Conservation (phyloP, 2,888 invertebrate species). For the Ophioninae sp. region DNA sequence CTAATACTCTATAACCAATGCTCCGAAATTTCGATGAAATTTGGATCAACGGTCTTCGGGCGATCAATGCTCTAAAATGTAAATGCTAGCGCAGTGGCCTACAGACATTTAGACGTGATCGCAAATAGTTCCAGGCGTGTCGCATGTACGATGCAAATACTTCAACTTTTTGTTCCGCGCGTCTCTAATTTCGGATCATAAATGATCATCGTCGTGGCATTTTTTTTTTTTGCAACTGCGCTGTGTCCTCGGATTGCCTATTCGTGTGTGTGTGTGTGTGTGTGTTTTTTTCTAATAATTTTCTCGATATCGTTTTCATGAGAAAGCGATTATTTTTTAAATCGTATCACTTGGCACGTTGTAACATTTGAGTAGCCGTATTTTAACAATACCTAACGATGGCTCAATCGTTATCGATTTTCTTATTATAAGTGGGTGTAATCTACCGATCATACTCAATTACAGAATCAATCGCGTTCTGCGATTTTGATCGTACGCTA, state of each 20-base stretch:
- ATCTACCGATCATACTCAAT: constrained; percentile 45
- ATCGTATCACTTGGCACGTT: constrained; percentile 75
- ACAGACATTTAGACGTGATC: constrained; percentile 54
- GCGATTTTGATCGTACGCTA: constrained; percentile 20
- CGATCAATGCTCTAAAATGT: constrained; percentile 36
- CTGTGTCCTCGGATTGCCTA: constrained; percentile 11
- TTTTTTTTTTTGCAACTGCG: not conserved
- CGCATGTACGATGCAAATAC: constrained; percentile 19
- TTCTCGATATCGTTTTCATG: constrained; percentile 15
- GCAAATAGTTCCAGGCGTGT: constrained; percentile 44
- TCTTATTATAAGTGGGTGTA: constrained; percentile 27
- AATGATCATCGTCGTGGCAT: constrained; percentile 3
- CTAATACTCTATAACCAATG: not conserved
- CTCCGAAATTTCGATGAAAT: constrained; percentile 4
- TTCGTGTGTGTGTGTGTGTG: not conserved
- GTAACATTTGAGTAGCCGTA: constrained; percentile 67
- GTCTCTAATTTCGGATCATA: constrained; percentile 21
- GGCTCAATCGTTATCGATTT: constrained; percentile 38
- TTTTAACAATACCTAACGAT: constrained; percentile 49
- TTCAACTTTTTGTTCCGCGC: constrained; percentile 50
- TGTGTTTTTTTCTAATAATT: constrained; percentile 13
- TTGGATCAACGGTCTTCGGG: constrained; percentile 16
- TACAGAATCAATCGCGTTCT: constrained; percentile 44
- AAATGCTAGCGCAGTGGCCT: constrained; percentile 62
- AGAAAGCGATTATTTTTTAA: constrained; percentile 58